Base-by-base conservation (phyloP, 2,888 invertebrate genomes). In the Mesoligia furuncula region DNA sequence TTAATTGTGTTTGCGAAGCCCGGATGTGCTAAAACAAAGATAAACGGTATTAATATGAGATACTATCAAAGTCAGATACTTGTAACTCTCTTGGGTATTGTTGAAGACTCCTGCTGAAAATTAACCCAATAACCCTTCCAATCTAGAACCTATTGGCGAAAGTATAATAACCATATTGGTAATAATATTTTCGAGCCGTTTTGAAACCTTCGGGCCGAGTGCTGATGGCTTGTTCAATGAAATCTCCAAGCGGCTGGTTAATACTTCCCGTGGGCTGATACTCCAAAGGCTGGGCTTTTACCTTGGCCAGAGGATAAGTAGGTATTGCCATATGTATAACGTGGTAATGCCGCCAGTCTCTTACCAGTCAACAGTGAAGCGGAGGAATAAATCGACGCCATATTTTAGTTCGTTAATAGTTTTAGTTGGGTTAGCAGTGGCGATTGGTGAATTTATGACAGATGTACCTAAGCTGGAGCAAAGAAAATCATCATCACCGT, bases 11-110 rank as follows among this genome's bases (percentile, higher is more conserved):
- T 66, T 71, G 69, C 65, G 24, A 27, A 72, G 36, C 81, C 76
- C 73, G n/a, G 27, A 81, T 85, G 65, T 81, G 70, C 39, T 61
- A 67, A 73, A 84, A 77, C 77, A 73, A 73, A 64, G 73, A 80
- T 77, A 71, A 75, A 75, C 27, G 61, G 59, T 62, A 74, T 80
- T 75, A 70, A 77, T 84, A 75, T 66, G 70, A 70, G 84, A 83
- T 69, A 54, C 13, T 64, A 78, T 83, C 59, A 54, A 59, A 59
- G 51, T 57, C 65, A 73, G 84, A 39, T 75, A 59, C 27, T 57
- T 45, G 72, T 27, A 20, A 13, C 51, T 66, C 62, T 62, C 61
- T 13, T 67, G 71, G 45, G 59, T 68, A 73, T 71, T 77, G 39
- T 83, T 42, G 15, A 20, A 69, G n/a, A 45, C 45, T 39, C 24